phyloP scores from a whole-genome alignment of 2,797 vertebrate species.

The Carapus acus region DNA sequence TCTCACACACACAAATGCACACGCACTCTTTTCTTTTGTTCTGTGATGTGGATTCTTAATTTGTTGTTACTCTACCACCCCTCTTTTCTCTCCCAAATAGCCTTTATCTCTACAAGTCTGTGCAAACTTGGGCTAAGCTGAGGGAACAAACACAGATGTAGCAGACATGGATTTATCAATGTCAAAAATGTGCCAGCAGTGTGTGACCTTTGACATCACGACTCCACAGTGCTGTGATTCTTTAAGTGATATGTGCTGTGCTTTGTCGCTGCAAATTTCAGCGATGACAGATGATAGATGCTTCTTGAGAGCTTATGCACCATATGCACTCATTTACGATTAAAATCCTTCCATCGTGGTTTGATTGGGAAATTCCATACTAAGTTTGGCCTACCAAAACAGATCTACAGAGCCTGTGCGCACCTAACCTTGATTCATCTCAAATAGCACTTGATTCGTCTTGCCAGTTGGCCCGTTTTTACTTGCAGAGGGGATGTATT shows the following conservation, averaged over 20 bases:
- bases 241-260: neutral
- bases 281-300: no score
- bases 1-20: neutral
- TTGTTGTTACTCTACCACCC: neutral
- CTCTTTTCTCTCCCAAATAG: neutral
- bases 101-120: no score
- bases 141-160: neutral
- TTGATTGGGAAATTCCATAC: conserved; percentile 1
- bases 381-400: conserved; percentile 7
- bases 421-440: conserved; percentile 31
- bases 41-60: no score
- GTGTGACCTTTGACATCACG: conserved; percentile 30
- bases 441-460: conserved; percentile 14
- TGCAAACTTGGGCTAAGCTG: no score
- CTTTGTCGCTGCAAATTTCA: conserved; percentile 18
- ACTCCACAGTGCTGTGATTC: conserved; percentile 24
- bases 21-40: neutral
- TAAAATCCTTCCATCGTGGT: neutral
- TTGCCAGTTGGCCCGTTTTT: conserved; percentile 26
- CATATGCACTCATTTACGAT: neutral
- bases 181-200: neutral
- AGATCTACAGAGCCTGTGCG: conserved; percentile 35
- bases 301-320: conserved; percentile 1
- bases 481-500: conserved; percentile 22
- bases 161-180: neutral